phyloP scores from a whole-genome alignment of 2,888 invertebrate genomes.

The Clanis bilineata region DNA sequence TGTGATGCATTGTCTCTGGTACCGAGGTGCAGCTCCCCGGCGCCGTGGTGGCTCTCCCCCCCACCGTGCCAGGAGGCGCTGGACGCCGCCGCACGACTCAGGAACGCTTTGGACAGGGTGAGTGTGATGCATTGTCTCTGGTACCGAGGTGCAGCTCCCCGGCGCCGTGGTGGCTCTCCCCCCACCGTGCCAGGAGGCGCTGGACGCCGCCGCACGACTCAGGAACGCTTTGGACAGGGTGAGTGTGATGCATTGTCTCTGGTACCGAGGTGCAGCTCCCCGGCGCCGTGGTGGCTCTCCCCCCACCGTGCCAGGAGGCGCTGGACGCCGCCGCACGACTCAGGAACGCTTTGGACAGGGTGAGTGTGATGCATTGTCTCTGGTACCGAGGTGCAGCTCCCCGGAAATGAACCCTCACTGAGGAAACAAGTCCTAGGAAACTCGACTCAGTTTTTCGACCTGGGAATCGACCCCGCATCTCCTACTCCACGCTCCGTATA shows the following conservation, averaged over 20 bases:
- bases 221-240: slow-evolving; percentile 92
- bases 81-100: too few species aligned
- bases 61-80: slow-evolving; percentile 98
- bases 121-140: too few species aligned
- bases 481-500: too few species aligned
- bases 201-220: slow-evolving; percentile 91
- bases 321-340: too few species aligned
- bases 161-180: slow-evolving; percentile 97
- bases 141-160: slow-evolving; percentile 94
- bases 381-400: slow-evolving; percentile 94
- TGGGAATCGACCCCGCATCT: too few species aligned
- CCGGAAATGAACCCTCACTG: too few species aligned
- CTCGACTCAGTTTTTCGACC: too few species aligned
- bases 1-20: slow-evolving; percentile 64
- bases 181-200: slow-evolving; percentile 96
- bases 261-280: slow-evolving; percentile 95
- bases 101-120: slow-evolving; percentile 92
- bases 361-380: too few species aligned
- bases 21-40: slow-evolving; percentile 95
- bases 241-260: slow-evolving; percentile 24
- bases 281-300: slow-evolving; percentile 96
- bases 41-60: slow-evolving; percentile 95
- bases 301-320: slow-evolving; percentile 98
- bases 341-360: slow-evolving; percentile 94
- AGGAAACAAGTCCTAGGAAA: too few species aligned